These are phyloP conservation scores for Heteromurus nitidus DNA, from an alignment of 2,888 invertebrate genomes.

Conservation along the genomic window DNA sequence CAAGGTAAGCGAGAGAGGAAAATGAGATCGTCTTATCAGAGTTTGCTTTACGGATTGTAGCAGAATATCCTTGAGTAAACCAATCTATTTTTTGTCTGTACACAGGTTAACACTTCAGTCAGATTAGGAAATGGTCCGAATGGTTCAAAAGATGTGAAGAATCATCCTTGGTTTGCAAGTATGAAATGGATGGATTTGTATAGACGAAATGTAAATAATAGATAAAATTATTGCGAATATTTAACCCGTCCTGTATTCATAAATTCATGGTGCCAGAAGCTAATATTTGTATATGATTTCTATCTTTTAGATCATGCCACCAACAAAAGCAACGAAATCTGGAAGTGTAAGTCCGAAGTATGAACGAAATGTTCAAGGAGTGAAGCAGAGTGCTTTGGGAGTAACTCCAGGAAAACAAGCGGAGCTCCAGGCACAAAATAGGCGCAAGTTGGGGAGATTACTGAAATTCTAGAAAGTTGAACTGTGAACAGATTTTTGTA, in stretches of 20 bases:
- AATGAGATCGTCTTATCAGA: not conserved
- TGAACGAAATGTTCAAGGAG: not conserved
- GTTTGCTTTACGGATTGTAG: not conserved
- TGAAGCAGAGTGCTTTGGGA: not conserved
- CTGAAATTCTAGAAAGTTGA: no score
- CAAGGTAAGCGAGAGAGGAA: constrained; percentile 1
- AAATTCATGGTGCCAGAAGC: no score
- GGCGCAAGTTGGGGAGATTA: no score
- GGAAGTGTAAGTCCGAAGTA: no score
- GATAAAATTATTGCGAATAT: no score
- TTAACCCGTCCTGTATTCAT: no score
- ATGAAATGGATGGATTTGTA: constrained; percentile 35
- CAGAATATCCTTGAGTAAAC: not conserved
- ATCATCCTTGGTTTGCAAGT: constrained; percentile 43
- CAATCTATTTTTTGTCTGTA: not conserved
- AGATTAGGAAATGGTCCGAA: constrained; percentile 35
- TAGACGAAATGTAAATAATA: constrained; percentile 22
- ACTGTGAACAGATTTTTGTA: no score
- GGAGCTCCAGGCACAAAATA: no score
- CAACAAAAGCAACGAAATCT: no score
- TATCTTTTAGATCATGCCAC: no score
- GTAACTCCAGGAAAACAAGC: not conserved
- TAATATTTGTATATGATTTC: no score
- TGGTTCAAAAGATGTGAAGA: constrained; percentile 32
- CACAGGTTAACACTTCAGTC: not conserved